Percentiles rank a stretch among this genome's conserved stretches.
phyloP scores from a whole-genome alignment of 2,797 vertebrate genomes.

The Hafferia zeledoni region DNA sequence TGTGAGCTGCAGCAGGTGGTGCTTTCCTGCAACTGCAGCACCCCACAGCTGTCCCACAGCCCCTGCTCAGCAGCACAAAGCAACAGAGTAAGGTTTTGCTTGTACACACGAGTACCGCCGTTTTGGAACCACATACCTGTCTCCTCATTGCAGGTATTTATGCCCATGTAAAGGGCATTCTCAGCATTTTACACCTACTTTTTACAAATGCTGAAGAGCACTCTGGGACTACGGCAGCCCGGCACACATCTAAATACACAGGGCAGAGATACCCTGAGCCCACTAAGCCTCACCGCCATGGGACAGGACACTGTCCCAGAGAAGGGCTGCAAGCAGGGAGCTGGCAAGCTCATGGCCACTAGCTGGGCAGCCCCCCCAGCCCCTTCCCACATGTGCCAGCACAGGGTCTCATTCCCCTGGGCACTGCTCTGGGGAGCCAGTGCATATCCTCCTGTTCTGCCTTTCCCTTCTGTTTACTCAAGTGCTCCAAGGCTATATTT shows the following conservation, averaged over 20 bases:
- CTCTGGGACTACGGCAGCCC: accelerated
- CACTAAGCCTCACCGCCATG: accelerated
- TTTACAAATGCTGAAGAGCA: neutral
- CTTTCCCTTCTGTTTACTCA: neutral
- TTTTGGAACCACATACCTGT: neutral
- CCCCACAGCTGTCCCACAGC: neutral
- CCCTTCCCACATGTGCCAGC: accelerated
- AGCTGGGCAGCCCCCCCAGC: neutral
- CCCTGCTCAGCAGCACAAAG: neutral
- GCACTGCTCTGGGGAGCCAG: neutral
- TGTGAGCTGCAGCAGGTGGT: neutral
- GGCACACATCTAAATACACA: neutral
- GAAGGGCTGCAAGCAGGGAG: neutral
- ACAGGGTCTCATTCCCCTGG: accelerated
- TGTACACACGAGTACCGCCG: neutral
- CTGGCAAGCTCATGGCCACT: neutral
- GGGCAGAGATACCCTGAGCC: neutral
- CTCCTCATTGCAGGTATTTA: neutral
- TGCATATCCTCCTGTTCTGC: neutral
- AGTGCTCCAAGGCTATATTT: neutral
- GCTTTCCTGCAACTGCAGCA: neutral
- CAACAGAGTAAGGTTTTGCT: neutral
- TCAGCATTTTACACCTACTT: neutral
- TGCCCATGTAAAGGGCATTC: neutral
- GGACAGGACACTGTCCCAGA: neutral